These are phyloP conservation scores for Lordiphosa andalusiaca DNA, from an alignment of 2,888 invertebrate species.

Conservation along the genomic window DNA sequence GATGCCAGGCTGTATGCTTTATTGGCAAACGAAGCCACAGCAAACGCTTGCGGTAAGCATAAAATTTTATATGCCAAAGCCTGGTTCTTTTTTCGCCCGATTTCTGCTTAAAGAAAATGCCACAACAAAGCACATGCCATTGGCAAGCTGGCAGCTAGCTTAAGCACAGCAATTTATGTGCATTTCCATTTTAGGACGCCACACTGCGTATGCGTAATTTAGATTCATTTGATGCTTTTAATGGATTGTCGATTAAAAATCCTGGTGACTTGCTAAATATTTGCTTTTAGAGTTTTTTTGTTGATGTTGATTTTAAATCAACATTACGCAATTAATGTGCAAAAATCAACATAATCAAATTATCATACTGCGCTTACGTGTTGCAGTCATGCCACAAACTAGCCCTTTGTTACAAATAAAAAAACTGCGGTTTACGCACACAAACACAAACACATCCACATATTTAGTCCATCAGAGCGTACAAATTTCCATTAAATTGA, in stretches of 20 bases:
- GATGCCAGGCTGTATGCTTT: constrained; percentile 23
- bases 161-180: constrained; percentile 16
- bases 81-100: constrained; percentile 4
- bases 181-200: constrained; percentile 2
- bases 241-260: background rate
- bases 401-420: constrained; percentile 13
- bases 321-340: constrained; percentile 41
- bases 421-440: background rate
- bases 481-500: constrained; percentile 36
- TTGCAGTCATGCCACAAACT: constrained; percentile 27
- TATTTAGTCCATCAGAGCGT: constrained; percentile 36
- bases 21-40: constrained; percentile 59
- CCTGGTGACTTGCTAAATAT: background rate
- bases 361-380: constrained; percentile 9
- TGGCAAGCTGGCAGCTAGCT: constrained; percentile 24
- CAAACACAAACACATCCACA: constrained; percentile 49
- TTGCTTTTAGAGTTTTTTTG: background rate
- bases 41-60: constrained; percentile 58
- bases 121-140: constrained; percentile 59
- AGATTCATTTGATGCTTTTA: background rate
- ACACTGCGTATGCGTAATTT: constrained; percentile 25
- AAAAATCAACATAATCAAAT: constrained; percentile 64
- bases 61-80: constrained; percentile 3
- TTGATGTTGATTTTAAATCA: constrained; percentile 33
- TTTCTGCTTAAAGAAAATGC: constrained; percentile 32